Base-by-base conservation (phyloP, 2,797 vertebrate species). In the Enteromius fasciolatus region DNA sequence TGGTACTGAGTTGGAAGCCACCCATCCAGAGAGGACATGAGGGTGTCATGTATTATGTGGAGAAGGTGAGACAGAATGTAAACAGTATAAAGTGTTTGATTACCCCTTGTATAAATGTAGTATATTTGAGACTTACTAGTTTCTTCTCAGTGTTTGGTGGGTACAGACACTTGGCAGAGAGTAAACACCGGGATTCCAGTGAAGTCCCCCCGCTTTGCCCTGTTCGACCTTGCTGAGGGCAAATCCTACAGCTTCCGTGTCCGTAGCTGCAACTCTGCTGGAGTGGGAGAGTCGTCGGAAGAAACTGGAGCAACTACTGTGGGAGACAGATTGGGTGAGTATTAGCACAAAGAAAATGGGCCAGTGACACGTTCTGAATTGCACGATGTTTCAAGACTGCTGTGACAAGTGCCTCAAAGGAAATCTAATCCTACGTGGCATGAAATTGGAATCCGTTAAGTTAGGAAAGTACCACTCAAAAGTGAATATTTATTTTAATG, bases 1-100 rank as follows among this genome's bases (percentile, higher is more conserved):
- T 99, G 89, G 98, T 99, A 39, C 95, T 99, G 6, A 97, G 96
- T 92, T 99, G 98, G 98, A 98, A 98, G 86, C 97, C 98, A 39
- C 98, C 98, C 5, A 87, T 93, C 20, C 96, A 99, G 92, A 95
- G 97, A 36, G 98, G 98, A 84, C 97, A 99, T 25, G 98, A 99
- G 90, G 98, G 98, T 78, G 95, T 99, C 88, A 96, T 98, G 96
- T 99, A 99, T 90, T 99, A 95, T 87, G 96, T 99, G 79, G 98
- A 99, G 92, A 99, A 99, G 96, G 98, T 99, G 90, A 94, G 85
- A 5, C 52, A 36, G 78, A 64, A 15, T 41, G 12, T 18, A 17
- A 69, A 14, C 52, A 4, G 1, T 39, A 31, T 46, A 28, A 54
- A 18, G n/a, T 36, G 36, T 54, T 59, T 1, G 6, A 67, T 79